Base-by-base conservation (phyloP, 1,140 invertebrate species). In the Drosophila ercepeae region DNA sequence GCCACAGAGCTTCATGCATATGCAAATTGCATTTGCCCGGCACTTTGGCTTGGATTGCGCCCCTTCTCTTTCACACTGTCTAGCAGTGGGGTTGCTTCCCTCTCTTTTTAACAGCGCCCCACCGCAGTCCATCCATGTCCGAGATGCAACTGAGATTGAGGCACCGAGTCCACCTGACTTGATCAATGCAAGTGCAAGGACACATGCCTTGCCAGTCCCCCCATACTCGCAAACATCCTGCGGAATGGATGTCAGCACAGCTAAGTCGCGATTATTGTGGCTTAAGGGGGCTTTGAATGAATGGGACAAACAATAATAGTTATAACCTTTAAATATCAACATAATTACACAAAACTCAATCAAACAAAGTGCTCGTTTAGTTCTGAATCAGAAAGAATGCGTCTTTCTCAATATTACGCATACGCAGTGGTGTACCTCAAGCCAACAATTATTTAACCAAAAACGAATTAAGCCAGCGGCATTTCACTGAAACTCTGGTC, bases 1-100 rank as follows among this genome's bases (percentile, higher is more conserved):
- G 61, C 77, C 82, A 88, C 82, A 86, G 83, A 63, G 69, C 67
- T 84, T 86, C 82, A 86, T 86, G 82, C 82, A 88, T 86, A 86
- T 86, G 82, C 82, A 86, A 86, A 86, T 86, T 86, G 81, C 78
- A 83, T 82, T 82, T 82, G 53, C 61, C 14, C 44, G 64, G 71
- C 77, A 59, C 60, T 48, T 54, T 41, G 23, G 16, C 50, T 57
- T 18, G 39, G 14, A 42, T 42, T 42, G 39, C 14, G 39, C 2
- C 14, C 14, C 32, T 7, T 11, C 36, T 36, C 32, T 21, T n/a
- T 58, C 14, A 3, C 44, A 48, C 54, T 23, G 42, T 21, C 32
- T 21, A 21, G 25, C 34, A 13, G 32, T 19, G 21, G 32, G 21
- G 21, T 4, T 2, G 21, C 21, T 21, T 21, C 21, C 21, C 4